These are phyloP conservation scores for Otis tarda DNA, from an alignment of 2,113 vertebrate genomes.

Conservation along the genomic window DNA sequence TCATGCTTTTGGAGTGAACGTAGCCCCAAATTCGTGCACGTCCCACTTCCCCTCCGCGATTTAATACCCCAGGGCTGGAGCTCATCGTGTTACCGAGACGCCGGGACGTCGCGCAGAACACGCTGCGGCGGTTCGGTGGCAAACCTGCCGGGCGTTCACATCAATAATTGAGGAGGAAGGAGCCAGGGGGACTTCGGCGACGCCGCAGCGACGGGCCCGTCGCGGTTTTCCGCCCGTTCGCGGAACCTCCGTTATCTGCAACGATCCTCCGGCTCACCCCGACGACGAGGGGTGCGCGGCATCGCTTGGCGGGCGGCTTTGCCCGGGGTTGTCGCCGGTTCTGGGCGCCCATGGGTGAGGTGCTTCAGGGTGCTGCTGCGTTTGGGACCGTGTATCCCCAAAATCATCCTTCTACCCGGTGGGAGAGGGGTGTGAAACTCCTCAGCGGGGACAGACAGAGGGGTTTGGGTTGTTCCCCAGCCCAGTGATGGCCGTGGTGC, in stretches of 20 bases:
- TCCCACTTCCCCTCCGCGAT: accelerated
- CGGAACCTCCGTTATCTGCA: not conserved
- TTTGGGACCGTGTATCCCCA: accelerated
- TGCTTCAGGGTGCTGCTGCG: not conserved
- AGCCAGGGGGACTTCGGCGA: accelerated
- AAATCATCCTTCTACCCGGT: accelerated
- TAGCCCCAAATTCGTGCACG: accelerated
- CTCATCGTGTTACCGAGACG: not conserved
- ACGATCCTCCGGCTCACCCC: accelerated
- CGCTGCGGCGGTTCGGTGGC: accelerated
- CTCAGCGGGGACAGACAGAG: accelerated
- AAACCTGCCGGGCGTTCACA: not conserved
- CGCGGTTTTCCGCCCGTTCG: accelerated
- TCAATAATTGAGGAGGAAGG: not conserved
- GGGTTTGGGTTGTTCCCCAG: not conserved
- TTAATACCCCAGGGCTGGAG: not conserved
- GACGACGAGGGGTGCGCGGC: accelerated
- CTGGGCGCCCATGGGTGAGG: accelerated
- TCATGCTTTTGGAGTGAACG: not conserved
- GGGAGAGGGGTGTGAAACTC: not conserved
- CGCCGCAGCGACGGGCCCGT: accelerated
- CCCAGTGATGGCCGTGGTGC: accelerated
- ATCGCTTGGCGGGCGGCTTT: accelerated
- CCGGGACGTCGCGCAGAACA: not conserved
- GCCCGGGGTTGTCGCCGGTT: accelerated